A percentile compares a stretch with the other conserved stretches of the same genome.
These are phyloP conservation scores for Lasiurus cinereus DNA, from an alignment of 2,113 vertebrate genomes.

Conservation along the genomic window DNA sequence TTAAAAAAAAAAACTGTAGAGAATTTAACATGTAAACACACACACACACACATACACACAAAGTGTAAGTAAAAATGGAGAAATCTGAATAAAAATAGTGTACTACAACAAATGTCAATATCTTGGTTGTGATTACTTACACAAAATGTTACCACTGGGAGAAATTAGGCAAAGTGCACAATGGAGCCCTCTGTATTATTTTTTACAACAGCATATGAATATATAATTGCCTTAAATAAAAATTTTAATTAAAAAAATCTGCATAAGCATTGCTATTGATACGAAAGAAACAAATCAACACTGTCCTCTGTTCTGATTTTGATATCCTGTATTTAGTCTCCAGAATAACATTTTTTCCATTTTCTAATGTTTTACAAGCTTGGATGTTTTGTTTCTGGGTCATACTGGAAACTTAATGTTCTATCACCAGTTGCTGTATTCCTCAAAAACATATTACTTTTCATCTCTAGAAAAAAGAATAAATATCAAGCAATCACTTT, in stretches of 20 bases:
- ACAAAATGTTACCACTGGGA: constrained; percentile 34
- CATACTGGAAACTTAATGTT: constrained; percentile 59
- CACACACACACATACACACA: neutral
- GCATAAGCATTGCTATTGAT: constrained; percentile 41
- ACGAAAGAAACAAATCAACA: constrained; percentile 66
- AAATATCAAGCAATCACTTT: constrained; percentile 55
- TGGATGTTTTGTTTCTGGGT: constrained; percentile 60
- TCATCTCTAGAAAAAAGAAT: constrained; percentile 43
- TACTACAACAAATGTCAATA: neutral
- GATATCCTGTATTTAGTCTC: constrained; percentile 46
- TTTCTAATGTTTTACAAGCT: constrained; percentile 57
- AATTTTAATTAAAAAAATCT: constrained; percentile 17
- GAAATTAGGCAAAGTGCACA: constrained; percentile 17
- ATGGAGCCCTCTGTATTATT: constrained; percentile 39
- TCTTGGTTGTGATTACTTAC: constrained; percentile 12
- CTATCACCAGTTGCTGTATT: constrained; percentile 45
- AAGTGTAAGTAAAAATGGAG: neutral
- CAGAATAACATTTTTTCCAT: constrained; percentile 41
- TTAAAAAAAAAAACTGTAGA: neutral
- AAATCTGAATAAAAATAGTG: neutral
- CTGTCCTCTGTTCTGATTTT: constrained; percentile 55
- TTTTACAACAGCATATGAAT: constrained; percentile 2
- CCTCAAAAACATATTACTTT: constrained; percentile 60
- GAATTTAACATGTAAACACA: neutral
- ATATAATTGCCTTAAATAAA: constrained; percentile 63